Evolutionary conservation across 2,888 invertebrate species (phyloP), one percentile per base, ranked within the genome.

Genomic region (Lasioglossum vierecki): DNA sequence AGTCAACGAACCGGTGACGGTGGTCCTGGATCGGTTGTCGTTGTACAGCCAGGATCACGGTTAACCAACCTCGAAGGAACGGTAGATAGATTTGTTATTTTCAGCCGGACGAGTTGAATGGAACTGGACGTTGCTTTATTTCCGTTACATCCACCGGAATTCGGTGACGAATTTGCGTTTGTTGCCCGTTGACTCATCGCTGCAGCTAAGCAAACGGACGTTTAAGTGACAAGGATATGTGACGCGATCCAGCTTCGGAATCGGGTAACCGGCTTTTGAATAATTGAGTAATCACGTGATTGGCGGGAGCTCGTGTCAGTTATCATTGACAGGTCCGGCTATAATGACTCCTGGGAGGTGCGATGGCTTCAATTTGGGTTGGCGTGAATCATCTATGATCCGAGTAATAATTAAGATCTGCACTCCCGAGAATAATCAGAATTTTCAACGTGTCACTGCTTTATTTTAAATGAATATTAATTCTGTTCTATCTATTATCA

Each of bases 1-100:
- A 72, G 76, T 79, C 74, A 80, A 71, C 71, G 79, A 78, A 82
- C 79, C 81, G 76, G 70, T 30, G 76, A 78, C 74, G 85, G 83
- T 80, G 84, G 85, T 88, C 82, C 75, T 77, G 49, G 80, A 83
- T 73, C 76, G 86, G 26, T 82, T 84, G 82, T 77, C 74, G 74
- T 60, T 39, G 39, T 63, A 71, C 60, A 73, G 79, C 83, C 79
- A 74, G 63, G 80, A 83, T 87, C 82, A 57, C 82, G 79, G 83
- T 88, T 83, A 84, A 84, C 76, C 72, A 72, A 79, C 30, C 63
- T 39, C 60, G 9, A 26, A 70, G 26, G 74, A 82, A 76, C 57
- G 60, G 46, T 30, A 6, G 63, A 77, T 81, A 68, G 83, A 83
- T 80, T 79, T 81, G 84, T 84, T 71, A 71, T 39, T 35, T 75